Evolutionary conservation across 2,113 vertebrate genomes (phyloP).

Genomic region (Cololabis saira): DNA sequence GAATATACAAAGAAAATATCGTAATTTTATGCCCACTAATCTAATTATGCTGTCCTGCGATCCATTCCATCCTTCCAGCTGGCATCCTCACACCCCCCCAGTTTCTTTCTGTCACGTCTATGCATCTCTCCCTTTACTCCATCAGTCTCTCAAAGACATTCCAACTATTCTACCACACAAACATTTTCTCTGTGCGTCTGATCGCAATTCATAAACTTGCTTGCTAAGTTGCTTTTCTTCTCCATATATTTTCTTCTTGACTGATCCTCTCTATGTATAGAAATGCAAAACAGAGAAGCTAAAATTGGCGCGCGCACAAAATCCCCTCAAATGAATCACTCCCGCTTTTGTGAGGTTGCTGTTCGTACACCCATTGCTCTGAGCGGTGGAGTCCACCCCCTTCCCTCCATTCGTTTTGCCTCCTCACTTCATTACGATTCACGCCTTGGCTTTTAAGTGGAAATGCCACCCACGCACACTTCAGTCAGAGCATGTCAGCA

Average conservation of each 20-base stretch:
- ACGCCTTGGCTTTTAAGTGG: constrained; percentile 70
- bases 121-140: constrained; percentile 8
- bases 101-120: constrained; percentile 20
- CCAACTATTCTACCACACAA: background rate
- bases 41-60: constrained; percentile 47
- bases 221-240: constrained; percentile 1
- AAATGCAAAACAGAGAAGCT: constrained; percentile 56
- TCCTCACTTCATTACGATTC: constrained; percentile 73
- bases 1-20: constrained; percentile 48
- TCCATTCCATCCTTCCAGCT: constrained; percentile 37
- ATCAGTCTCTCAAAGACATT: constrained; percentile 4
- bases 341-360: constrained; percentile 59
- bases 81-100: constrained; percentile 33
- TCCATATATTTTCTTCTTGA: constrained; percentile 26
- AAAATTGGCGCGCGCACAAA: constrained; percentile 60
- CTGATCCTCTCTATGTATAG: constrained; percentile 50
- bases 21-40: constrained; percentile 68
- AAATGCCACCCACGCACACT: constrained; percentile 67
- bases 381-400: constrained; percentile 32
- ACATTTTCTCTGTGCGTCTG: too few relatives aligned
- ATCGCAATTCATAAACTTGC: constrained; percentile 4
- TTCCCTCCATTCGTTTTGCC: constrained; percentile 25
- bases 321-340: constrained; percentile 72
- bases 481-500: constrained; percentile 66
- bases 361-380: constrained; percentile 55